These are phyloP conservation scores for Acanthaster planci DNA, from an alignment of 35 echinoderm and acorn worm species.

Conservation along the genomic window DNA sequence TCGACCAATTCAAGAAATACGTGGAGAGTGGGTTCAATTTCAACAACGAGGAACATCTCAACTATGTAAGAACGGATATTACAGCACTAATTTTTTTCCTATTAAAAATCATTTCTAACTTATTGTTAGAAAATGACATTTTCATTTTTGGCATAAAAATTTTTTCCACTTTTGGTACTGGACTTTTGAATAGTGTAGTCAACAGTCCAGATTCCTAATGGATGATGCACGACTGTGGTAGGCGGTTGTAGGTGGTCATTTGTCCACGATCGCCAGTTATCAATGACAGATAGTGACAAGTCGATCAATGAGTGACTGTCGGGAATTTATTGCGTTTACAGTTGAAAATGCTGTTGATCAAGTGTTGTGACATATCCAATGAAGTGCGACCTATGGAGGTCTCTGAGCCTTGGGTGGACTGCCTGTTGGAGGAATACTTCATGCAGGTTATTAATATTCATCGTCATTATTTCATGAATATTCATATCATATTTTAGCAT, in stretches of 20 bases:
- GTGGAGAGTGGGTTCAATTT: conserved; percentile 78
- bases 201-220: too few relatives aligned
- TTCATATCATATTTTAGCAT: background rate
- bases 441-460: conserved; percentile 98
- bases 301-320: too few relatives aligned
- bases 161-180: too few relatives aligned
- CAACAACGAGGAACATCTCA: conserved; percentile 76
- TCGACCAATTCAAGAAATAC: conserved; percentile 83
- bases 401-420: conserved; percentile 96
- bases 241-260: too few relatives aligned
- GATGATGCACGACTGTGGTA: too few relatives aligned
- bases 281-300: too few relatives aligned
- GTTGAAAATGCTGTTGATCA: conserved; percentile 92
- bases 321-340: background rate
- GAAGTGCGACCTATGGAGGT: conserved; percentile 93
- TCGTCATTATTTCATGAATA: background rate
- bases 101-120: too few relatives aligned
- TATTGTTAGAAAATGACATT: too few relatives aligned
- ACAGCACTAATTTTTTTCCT: too few relatives aligned
- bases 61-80: conserved; percentile 62
- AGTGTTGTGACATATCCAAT: conserved; percentile 98
- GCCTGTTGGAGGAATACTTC: conserved; percentile 92
- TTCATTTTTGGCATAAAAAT: too few relatives aligned
- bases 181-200: too few relatives aligned
- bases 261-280: too few relatives aligned